phyloP scores from a whole-genome alignment of 2,797 vertebrate species.

The Melanotaenia trifasciata region DNA sequence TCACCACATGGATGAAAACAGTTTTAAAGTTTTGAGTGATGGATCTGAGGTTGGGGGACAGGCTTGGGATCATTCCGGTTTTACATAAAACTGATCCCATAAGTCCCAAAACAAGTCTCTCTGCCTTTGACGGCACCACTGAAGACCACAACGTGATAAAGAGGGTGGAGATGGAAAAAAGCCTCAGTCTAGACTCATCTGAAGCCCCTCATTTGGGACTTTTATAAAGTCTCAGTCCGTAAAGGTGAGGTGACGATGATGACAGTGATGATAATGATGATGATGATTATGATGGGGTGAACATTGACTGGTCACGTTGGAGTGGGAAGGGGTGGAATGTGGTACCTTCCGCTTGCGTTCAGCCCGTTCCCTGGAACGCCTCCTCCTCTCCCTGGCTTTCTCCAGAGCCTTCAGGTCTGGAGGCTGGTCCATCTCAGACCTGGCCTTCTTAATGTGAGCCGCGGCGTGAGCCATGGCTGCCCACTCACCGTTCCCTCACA shows the following conservation, averaged over 20 bases:
- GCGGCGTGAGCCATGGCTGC: slow-evolving; percentile 94
- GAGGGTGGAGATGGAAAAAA: slow-evolving; percentile 1
- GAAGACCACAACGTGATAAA: background rate
- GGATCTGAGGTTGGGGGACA: background rate
- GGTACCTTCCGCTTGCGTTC: slow-evolving; percentile 98
- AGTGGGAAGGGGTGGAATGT: slow-evolving; percentile 52
- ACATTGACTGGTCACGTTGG: slow-evolving; percentile 15
- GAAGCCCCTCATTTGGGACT: background rate
- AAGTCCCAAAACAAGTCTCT: background rate
- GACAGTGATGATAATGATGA: slow-evolving; percentile 39
- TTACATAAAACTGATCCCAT: background rate
- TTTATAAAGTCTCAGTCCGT: background rate
- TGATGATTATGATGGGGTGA: slow-evolving; percentile 33
- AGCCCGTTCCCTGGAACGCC: slow-evolving; percentile 90
- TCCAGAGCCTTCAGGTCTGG: slow-evolving; percentile 91
- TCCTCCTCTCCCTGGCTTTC: slow-evolving; percentile 89
- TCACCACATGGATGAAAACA: background rate
- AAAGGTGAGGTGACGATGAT: slow-evolving; percentile 27
- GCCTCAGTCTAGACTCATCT: background rate
- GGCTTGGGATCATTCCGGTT: background rate
- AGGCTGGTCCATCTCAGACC: slow-evolving; percentile 87
- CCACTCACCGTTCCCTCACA: slow-evolving; percentile 14
- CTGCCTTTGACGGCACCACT: background rate
- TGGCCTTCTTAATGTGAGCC: slow-evolving; percentile 96
- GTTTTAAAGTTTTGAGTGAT: background rate